Conservation (phyloP, 2,888 invertebrate species). For the Nemotelus pantherinus region DNA sequence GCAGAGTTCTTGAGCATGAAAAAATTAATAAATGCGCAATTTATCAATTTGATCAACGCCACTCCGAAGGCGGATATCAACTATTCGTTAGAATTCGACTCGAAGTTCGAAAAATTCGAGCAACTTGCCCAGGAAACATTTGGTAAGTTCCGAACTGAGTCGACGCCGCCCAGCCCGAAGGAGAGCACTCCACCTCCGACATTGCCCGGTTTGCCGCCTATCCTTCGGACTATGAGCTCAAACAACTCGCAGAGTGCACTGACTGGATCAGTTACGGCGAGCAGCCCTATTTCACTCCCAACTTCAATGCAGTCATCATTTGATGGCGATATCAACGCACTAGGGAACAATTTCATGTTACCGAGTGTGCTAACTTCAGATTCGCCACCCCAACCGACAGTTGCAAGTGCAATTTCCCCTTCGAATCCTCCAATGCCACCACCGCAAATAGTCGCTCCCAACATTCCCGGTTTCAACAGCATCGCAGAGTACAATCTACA, state of each 20-base stretch:
- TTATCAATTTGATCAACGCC: conserved; percentile 80
- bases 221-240: conserved; percentile 52
- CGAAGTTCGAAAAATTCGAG: conserved; percentile 82
- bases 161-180: conserved; percentile 63
- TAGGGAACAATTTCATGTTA: conserved; percentile 66
- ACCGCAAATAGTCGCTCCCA: conserved; percentile 56
- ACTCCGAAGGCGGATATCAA: conserved; percentile 84
- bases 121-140: conserved; percentile 76
- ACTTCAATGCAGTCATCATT: conserved; percentile 80
- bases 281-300: conserved; percentile 75
- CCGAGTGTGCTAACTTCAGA: conserved; percentile 60
- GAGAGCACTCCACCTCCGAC: conserved; percentile 67
- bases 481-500: conserved; percentile 89
- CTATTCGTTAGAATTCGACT: conserved; percentile 83
- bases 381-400: conserved; percentile 64
- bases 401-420: conserved; percentile 56
- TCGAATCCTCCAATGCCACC: conserved; percentile 49
- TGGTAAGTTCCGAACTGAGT: conserved; percentile 78
- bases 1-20: conserved; percentile 86
- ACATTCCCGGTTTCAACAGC: conserved; percentile 67
- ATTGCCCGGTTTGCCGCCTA: conserved; percentile 68
- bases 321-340: conserved; percentile 74
- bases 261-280: conserved; percentile 66
- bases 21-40: conserved; percentile 79
- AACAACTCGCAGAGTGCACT: conserved; percentile 59